These are phyloP conservation scores for Capricornis sumatraensis DNA, from an alignment of 2,113 vertebrate genomes.

Conservation along the genomic window DNA sequence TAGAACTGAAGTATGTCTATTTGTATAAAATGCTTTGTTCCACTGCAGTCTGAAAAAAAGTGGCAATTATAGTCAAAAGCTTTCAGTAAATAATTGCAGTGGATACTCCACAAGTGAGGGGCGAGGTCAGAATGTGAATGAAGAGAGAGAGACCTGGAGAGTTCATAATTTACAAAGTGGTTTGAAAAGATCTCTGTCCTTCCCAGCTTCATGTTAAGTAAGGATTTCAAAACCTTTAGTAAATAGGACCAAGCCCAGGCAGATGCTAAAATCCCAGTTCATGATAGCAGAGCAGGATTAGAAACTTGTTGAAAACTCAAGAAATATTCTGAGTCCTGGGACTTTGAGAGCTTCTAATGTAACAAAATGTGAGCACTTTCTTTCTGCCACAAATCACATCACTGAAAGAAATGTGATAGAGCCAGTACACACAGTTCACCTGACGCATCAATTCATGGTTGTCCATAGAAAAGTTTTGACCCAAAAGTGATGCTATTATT, in stretches of 20 bases:
- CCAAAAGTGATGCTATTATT: neutral
- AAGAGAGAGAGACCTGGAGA: neutral
- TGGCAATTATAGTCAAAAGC: neutral
- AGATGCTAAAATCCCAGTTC: neutral
- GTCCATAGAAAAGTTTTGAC: neutral
- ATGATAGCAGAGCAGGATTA: neutral
- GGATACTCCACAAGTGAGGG: neutral
- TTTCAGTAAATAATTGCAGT: neutral
- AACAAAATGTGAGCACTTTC: neutral
- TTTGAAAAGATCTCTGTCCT: neutral
- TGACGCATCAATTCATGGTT: neutral
- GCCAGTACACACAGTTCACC: neutral
- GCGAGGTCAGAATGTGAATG: neutral
- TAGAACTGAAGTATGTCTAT: neutral
- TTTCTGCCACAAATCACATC: neutral
- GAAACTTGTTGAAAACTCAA: neutral
- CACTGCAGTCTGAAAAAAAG: neutral
- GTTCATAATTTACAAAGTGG: neutral
- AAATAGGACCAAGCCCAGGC: neutral
- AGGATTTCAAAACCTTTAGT: neutral
- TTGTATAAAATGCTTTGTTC: slow-evolving; percentile 16
- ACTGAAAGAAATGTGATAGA: neutral
- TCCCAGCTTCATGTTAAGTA: neutral
- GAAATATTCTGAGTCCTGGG: neutral
- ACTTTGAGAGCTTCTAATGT: neutral